These are phyloP conservation scores for Cacoxenus indagator DNA, from an alignment of 2,888 invertebrate genomes.

Conservation along the genomic window DNA sequence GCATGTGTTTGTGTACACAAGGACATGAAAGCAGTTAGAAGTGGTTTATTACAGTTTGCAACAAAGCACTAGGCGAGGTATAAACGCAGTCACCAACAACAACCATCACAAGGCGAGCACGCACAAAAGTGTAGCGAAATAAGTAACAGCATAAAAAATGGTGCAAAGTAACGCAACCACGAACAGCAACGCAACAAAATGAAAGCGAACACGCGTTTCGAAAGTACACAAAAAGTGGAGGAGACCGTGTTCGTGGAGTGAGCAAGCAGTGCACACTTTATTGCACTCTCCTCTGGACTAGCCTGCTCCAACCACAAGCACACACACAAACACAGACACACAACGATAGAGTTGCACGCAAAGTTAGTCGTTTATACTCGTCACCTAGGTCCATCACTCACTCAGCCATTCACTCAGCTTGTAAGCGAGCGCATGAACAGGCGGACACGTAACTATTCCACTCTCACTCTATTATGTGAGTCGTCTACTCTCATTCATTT, in stretches of 20 bases:
- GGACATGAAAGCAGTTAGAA: conserved; percentile 30
- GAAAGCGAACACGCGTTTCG: not conserved
- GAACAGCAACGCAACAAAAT: not conserved
- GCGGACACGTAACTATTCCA: not conserved
- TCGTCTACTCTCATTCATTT: not conserved
- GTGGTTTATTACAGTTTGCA: conserved; percentile 36
- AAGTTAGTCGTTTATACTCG: not conserved
- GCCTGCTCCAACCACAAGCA: not conserved
- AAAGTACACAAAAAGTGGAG: not conserved
- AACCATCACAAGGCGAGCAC: not conserved
- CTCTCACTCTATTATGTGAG: not conserved
- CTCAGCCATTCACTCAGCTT: not conserved
- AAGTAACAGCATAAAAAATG: conserved; percentile 35
- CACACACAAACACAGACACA: not conserved
- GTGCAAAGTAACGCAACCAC: not conserved
- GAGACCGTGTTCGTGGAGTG: not conserved
- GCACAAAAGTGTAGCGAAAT: conserved; percentile 16
- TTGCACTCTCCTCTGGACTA: too few relatives aligned
- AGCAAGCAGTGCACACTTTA: too few relatives aligned
- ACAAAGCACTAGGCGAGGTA: conserved; percentile 38
- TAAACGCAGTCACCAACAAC: conserved; percentile 28
- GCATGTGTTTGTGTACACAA: conserved; percentile 7
- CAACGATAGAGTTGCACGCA: not conserved
- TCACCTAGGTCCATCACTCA: not conserved
- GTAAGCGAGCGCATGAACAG: not conserved